Conservation (phyloP, 64 coral and sea anemone genomes). For the Pachyseris speciosa region DNA sequence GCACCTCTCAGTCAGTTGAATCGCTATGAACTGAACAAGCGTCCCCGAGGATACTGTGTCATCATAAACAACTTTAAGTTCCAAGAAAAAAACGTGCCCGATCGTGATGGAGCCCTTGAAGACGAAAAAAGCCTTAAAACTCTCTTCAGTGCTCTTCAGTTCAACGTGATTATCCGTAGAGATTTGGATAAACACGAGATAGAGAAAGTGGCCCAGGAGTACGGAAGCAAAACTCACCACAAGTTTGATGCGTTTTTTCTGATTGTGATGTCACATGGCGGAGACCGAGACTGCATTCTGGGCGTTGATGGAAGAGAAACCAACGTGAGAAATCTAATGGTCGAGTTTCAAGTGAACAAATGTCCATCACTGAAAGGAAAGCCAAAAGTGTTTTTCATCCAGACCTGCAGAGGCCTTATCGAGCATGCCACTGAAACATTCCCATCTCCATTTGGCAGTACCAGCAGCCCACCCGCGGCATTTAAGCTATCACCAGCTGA, state of each 20-base stretch:
- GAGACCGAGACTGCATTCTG: slow-evolving; percentile 9
- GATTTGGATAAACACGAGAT: background rate
- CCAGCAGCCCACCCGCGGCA: too few species aligned
- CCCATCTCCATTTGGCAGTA: background rate
- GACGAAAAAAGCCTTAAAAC: slow-evolving; percentile 5
- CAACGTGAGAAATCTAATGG: slow-evolving; percentile 28
- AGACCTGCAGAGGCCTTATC: slow-evolving; percentile 4
- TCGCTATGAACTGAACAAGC: slow-evolving; percentile 2
- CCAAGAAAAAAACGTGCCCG: background rate
- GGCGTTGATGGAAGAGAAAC: slow-evolving; percentile 15
- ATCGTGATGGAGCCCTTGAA: slow-evolving; percentile 12
- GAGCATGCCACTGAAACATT: background rate
- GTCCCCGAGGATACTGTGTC: slow-evolving; percentile 35
- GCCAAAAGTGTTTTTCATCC: slow-evolving; percentile 59
- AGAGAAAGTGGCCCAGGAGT: background rate
- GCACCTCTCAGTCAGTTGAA: background rate
- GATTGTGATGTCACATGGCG: slow-evolving; percentile 61
- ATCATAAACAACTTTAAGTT: slow-evolving; percentile 62
- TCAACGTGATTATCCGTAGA: slow-evolving; percentile 19
- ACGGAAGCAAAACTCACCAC: background rate
- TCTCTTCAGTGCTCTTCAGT: slow-evolving; percentile 18
- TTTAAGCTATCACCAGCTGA: background rate
- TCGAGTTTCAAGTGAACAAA: background rate
- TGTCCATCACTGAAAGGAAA: slow-evolving; percentile 47
- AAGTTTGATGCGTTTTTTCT: slow-evolving; percentile 44